phyloP scores from a whole-genome alignment of 2,797 vertebrate genomes.

The Notamacropus eugenii region DNA sequence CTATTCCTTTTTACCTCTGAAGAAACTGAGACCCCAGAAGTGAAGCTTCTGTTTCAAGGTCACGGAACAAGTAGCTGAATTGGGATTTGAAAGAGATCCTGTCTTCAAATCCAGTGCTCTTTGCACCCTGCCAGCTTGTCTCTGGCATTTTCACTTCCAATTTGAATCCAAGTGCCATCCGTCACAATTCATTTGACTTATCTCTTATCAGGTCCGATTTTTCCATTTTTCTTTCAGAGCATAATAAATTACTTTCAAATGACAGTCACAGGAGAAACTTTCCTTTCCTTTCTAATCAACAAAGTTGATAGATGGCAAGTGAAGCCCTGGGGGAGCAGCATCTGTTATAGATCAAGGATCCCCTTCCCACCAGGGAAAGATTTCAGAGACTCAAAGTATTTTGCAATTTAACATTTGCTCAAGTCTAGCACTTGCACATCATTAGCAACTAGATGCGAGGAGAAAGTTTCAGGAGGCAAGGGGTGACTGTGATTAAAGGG shows the following conservation, averaged over 20 bases:
- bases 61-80: neutral
- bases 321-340: slow-evolving; percentile 69
- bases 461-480: slow-evolving; percentile 68
- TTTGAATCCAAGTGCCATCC: slow-evolving; percentile 5
- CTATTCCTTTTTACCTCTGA: neutral
- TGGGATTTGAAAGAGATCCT: neutral
- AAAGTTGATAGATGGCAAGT: slow-evolving; percentile 57
- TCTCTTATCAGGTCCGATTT: slow-evolving; percentile 29
- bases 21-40: neutral
- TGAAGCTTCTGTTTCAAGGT: neutral
- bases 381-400: slow-evolving; percentile 64
- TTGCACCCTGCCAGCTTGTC: neutral
- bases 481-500: slow-evolving; percentile 61
- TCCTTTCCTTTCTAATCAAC: slow-evolving; percentile 62
- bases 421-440: slow-evolving; percentile 75
- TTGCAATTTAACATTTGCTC: slow-evolving; percentile 74
- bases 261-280: slow-evolving; percentile 56
- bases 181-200: slow-evolving; percentile 54
- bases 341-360: slow-evolving; percentile 71
- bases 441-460: slow-evolving; percentile 70
- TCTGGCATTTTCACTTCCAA: slow-evolving; percentile 22
- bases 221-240: slow-evolving; percentile 48
- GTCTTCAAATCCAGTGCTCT: neutral
- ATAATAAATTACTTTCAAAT: slow-evolving; percentile 70
- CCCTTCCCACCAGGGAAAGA: slow-evolving; percentile 43